Conservation (phyloP, 64 coral and sea anemone species). For the Actinia tenebrosa region DNA sequence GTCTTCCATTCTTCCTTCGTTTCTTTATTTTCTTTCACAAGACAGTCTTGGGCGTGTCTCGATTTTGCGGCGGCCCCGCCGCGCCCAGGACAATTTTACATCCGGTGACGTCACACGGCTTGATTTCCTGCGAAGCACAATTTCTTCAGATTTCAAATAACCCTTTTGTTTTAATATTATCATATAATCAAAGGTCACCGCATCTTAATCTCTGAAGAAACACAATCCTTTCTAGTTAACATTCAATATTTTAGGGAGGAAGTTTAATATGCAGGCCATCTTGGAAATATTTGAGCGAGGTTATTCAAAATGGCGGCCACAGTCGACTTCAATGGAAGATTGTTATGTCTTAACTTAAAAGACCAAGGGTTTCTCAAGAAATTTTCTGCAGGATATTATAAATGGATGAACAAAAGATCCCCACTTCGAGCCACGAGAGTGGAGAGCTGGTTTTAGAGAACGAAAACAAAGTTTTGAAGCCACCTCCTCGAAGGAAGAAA, state of each 20-base stretch:
- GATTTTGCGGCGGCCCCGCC: not conserved
- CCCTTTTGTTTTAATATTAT: not conserved
- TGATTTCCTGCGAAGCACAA: not conserved
- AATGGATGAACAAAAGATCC: not conserved
- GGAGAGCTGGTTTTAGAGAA: not conserved
- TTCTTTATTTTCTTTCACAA: no score
- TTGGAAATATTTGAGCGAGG: not conserved
- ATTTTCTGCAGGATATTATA: not conserved
- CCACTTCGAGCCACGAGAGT: not conserved
- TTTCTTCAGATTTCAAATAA: not conserved
- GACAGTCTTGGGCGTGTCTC: no score
- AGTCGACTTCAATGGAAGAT: not conserved
- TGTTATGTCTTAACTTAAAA: not conserved
- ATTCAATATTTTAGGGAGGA: not conserved
- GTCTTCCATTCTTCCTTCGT: no score
- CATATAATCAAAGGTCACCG: not conserved
- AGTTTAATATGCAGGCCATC: not conserved
- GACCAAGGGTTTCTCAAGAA: not conserved
- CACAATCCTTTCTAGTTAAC: not conserved
- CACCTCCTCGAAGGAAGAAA: slow-evolving; percentile 1
- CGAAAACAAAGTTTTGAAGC: not conserved
- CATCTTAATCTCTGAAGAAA: slow-evolving; percentile 5
- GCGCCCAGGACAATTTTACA: not conserved
- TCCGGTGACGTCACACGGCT: slow-evolving; percentile 20
- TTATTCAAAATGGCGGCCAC: not conserved